A percentile compares a stretch with the other conserved stretches of the same genome.
Evolutionary conservation across 2,888 invertebrate species (phyloP).

Genomic region (Coelopa pilipes): DNA sequence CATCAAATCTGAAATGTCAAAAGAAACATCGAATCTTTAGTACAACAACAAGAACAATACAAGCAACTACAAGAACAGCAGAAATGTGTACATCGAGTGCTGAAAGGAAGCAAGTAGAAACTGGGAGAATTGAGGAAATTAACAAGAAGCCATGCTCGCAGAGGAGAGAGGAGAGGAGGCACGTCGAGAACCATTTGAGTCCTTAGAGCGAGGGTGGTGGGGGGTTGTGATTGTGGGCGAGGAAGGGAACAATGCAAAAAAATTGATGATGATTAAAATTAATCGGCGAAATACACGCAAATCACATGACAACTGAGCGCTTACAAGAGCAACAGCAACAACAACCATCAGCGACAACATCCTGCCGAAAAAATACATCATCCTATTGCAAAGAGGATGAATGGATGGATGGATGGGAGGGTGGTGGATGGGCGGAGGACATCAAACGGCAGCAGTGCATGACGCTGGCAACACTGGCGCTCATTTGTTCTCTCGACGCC

Average conservation of each 20-base stretch:
- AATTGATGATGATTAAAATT: constrained; percentile 39
- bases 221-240: too few relatives aligned
- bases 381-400: too few relatives aligned
- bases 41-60: constrained; percentile 15
- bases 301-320: constrained; percentile 28
- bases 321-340: constrained; percentile 7
- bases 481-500: constrained; percentile 24
- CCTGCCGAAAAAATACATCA: constrained; percentile 4
- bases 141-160: not conserved
- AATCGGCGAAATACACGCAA: constrained; percentile 40
- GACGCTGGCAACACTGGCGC: constrained; percentile 23
- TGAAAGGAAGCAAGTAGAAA: not conserved
- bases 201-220: too few relatives aligned
- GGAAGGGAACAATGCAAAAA: not conserved
- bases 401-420: too few relatives aligned
- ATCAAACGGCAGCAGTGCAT: constrained; percentile 18
- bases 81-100: too few relatives aligned
- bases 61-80: constrained; percentile 9
- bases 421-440: too few relatives aligned
- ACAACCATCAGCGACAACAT: constrained; percentile 14
- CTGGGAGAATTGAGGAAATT: too few relatives aligned
- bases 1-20: constrained; percentile 23
- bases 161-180: not conserved
- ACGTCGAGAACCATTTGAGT: too few relatives aligned
- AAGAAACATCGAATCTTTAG: constrained; percentile 15